These are phyloP conservation scores for Melieria omissa DNA, from an alignment of 2,888 invertebrate genomes.

Conservation along the genomic window DNA sequence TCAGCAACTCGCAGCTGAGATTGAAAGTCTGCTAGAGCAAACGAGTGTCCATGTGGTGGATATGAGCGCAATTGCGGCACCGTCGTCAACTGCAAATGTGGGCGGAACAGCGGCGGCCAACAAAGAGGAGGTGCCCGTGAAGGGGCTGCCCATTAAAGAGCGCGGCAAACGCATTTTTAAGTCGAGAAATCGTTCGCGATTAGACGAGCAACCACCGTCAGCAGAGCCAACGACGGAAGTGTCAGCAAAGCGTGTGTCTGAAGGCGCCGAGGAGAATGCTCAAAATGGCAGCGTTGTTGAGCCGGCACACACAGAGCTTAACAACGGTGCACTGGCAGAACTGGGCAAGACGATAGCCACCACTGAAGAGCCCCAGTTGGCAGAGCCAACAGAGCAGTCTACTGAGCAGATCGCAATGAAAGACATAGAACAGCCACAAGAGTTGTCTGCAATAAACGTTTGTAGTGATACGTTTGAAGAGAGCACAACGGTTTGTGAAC, in stretches of 20 bases:
- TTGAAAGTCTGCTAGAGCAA: constrained; percentile 73
- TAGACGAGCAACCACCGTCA: constrained; percentile 39
- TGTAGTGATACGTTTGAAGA: no score
- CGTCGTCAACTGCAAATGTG: constrained; percentile 5
- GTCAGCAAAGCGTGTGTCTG: background rate
- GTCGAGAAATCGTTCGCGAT: constrained; percentile 59
- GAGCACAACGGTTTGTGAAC: no score
- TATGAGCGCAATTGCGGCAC: constrained; percentile 6
- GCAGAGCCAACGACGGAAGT: background rate
- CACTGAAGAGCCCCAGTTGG: no score
- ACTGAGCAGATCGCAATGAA: no score
- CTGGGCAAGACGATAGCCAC: no score
- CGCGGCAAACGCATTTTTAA: constrained; percentile 65
- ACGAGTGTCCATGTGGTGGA: constrained; percentile 68
- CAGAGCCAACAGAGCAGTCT: no score
- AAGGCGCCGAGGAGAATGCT: background rate
- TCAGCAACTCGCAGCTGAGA: constrained; percentile 68
- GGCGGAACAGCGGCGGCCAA: constrained; percentile 21
- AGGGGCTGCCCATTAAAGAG: constrained; percentile 64
- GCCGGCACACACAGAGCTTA: background rate
- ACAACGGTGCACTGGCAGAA: no score
- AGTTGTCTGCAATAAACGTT: no score
- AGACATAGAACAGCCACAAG: no score
- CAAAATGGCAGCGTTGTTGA: background rate
- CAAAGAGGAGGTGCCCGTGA: constrained; percentile 52